phyloP scores from a whole-genome alignment of 2,113 vertebrate genomes.

The Seriola aureovittata region DNA sequence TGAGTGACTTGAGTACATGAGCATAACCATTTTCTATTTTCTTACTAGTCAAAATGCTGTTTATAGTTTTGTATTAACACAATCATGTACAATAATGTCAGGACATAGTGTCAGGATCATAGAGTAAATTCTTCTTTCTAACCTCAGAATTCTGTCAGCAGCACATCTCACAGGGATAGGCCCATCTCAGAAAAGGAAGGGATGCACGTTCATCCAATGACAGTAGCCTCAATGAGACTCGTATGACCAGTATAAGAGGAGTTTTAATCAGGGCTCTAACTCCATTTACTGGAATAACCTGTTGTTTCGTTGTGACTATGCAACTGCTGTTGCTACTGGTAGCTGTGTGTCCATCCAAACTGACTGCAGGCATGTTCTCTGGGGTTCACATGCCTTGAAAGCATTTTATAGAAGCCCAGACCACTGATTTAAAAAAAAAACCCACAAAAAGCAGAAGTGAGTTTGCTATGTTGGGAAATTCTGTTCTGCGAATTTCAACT shows the following conservation, averaged over 20 bases:
- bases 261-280: not conserved
- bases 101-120: not conserved
- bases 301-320: not conserved
- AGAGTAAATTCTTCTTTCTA: not conserved
- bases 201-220: not conserved
- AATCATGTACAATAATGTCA: not conserved
- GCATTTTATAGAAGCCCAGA: not conserved
- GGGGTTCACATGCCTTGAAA: not conserved
- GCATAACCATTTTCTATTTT: not conserved
- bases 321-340: not conserved
- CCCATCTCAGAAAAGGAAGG: not conserved
- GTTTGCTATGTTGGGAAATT: not conserved
- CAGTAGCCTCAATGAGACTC: not conserved
- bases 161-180: not conserved
- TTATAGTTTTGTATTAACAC: not conserved
- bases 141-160: not conserved
- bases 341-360: not conserved
- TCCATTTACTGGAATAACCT: not conserved
- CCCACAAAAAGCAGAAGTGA: not conserved
- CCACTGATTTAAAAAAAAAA: not conserved
- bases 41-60: too few species aligned
- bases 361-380: conserved; percentile 2
- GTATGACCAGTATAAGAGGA: not conserved
- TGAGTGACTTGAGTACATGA: too few species aligned
- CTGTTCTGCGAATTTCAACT: not conserved